Evolutionary conservation across 2,113 vertebrate genomes (phyloP), one percentile per base, ranked within the genome.

Genomic region (Ammodytes marinus): DNA sequence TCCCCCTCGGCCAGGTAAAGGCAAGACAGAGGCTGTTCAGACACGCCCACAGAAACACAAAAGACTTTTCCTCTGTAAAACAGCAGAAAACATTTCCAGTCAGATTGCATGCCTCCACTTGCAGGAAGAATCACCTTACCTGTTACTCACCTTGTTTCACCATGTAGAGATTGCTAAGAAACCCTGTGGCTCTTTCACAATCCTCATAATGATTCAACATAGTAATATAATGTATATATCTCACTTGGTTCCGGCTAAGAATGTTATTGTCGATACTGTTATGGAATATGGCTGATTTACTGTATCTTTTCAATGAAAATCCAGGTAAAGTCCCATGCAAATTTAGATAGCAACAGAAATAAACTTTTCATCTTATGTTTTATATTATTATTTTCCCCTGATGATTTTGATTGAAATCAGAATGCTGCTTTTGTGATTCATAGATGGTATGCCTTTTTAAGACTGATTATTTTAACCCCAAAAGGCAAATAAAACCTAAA

Each of bases 41-140:
- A 53, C 84, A 86, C 92, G n/a, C 90, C 89, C 53, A 73, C 64
- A 42, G 7, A 1, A 5, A 52, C 37, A 50, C 52, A 71, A 15
- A 37, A 1, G 7, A 27, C 27, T 27, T 7, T 55, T 61, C 40
- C 11, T 13, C 59, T 60, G 60, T 63, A 63, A 3, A 49, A 40
- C 5, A 19, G 5, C 6, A 4, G 27, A 27, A 27, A 6, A 9
- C 39, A 55, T 45, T 69, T 75, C 35, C 61, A 0, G 43, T 54
- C 43, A 35, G 40, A 14, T 45, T 7, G 45, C 82, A 58, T 12
- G 88, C 71, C 80, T 74, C 2, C 14, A 68, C 86, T 52, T 46
- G 86, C 61, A 82, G 35, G 2, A 71, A 43, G 69, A 27, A 40
- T 43, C 10, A 9, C 5, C 6, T 63, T 15, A 17, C 45, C 55